These are phyloP conservation scores for Sphyrna mokarran DNA, from an alignment of 2,113 vertebrate species.

Conservation along the genomic window DNA sequence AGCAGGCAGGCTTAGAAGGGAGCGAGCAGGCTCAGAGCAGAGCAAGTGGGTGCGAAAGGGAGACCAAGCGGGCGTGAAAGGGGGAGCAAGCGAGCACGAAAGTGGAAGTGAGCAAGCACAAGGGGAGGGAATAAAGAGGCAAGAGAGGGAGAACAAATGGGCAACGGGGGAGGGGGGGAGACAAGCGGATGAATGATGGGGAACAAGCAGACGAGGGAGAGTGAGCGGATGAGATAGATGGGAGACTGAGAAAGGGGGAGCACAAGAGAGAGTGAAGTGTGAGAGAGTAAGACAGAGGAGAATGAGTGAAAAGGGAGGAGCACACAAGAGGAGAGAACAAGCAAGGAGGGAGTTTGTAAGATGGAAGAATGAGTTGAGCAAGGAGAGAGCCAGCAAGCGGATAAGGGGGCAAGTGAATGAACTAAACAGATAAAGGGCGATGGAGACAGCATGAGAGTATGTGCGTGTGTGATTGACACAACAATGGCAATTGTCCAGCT, in stretches of 20 bases:
- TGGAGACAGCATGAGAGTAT: neutral
- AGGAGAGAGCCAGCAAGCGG: neutral
- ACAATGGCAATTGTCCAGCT: neutral
- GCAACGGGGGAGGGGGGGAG: neutral
- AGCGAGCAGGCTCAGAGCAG: too few species aligned
- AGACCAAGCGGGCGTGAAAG: neutral
- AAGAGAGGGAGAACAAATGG: neutral
- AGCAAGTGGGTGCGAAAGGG: neutral
- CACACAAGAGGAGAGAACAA: neutral
- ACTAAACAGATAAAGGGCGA: neutral
- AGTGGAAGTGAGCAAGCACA: too few species aligned
- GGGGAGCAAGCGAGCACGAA: neutral
- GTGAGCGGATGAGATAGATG: neutral
- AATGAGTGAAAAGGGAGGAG: neutral
- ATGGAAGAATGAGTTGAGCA: neutral
- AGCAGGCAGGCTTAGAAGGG: too few species aligned
- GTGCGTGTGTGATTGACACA: neutral
- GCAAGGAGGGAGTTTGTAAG: neutral
- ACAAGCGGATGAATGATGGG: neutral
- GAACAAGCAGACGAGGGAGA: neutral
- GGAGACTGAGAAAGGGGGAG: constrained; percentile 41
- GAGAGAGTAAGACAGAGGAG: constrained; percentile 16
- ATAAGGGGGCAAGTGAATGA: neutral
- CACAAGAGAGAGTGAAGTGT: neutral
- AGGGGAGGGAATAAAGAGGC: neutral